These are phyloP conservation scores for Drosophila rufa DNA, from an alignment of 1,140 invertebrate species.

Conservation along the genomic window DNA sequence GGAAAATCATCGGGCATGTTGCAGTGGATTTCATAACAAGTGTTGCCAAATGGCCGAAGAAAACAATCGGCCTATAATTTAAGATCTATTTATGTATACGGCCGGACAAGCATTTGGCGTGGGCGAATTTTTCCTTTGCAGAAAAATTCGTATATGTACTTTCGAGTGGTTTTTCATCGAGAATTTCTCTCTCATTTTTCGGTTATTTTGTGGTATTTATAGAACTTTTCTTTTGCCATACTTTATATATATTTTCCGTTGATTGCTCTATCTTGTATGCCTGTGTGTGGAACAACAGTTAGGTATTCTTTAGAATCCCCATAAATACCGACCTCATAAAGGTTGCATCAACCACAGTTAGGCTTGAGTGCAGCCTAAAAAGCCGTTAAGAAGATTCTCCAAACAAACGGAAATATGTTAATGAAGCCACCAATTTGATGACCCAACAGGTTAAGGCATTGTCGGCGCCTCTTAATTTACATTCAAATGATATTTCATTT, in stretches of 20 bases:
- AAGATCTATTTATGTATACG: conserved; percentile 52
- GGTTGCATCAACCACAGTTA: conserved; percentile 41
- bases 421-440: conserved; percentile 42
- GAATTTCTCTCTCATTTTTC: conserved; percentile 26
- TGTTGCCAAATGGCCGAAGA: conserved; percentile 69
- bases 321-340: neutral
- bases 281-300: conserved; percentile 12
- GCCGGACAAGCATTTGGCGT: conserved; percentile 43
- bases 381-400: conserved; percentile 51
- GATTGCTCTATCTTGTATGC: neutral
- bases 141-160: conserved; percentile 47
- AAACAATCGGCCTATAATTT: conserved; percentile 42
- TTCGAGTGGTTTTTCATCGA: conserved; percentile 52
- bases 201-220: conserved; percentile 30
- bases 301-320: conserved; percentile 24
- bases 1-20: conserved; percentile 55
- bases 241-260: conserved; percentile 47
- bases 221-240: conserved; percentile 21
- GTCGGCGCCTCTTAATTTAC: conserved; percentile 29
- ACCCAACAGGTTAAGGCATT: conserved; percentile 36
- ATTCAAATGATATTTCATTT: conserved; percentile 52
- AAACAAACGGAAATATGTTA: conserved; percentile 32
- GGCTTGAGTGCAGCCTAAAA: conserved; percentile 19
- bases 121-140: conserved; percentile 66
- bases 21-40: conserved; percentile 72